A percentile compares a stretch with the other conserved stretches of the same genome.
Evolutionary conservation across 2,797 vertebrate species (phyloP).

Genomic region (Scolopax bukidnonensis): DNA sequence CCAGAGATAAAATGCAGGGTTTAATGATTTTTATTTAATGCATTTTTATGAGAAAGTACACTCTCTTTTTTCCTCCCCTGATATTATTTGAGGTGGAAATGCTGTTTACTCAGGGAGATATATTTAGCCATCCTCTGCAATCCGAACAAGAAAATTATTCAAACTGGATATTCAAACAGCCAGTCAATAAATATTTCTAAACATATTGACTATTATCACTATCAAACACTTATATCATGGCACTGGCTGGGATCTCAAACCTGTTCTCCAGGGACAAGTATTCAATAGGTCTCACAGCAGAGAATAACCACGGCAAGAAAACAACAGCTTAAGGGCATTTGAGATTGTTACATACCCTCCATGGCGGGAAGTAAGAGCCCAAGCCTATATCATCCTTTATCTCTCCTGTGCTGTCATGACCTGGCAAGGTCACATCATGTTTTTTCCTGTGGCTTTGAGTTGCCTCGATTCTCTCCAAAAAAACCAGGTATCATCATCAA

Average conservation of each 20-base stretch:
- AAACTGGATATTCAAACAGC: constrained; percentile 14
- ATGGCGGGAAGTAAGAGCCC: background rate
- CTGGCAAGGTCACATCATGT: background rate
- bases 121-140: constrained; percentile 42
- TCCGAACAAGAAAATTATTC: constrained; percentile 15
- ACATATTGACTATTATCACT: background rate
- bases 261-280: background rate
- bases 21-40: constrained; percentile 78
- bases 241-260: background rate
- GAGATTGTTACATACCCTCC: background rate
- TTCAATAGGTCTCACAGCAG: background rate
- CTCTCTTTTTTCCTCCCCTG: constrained; percentile 9
- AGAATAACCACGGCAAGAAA: background rate
- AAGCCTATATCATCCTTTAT: background rate
- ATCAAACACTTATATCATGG: background rate
- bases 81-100: constrained; percentile 59
- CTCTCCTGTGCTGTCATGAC: background rate
- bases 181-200: constrained; percentile 29
- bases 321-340: background rate
- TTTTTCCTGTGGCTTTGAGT: background rate
- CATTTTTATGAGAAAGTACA: constrained; percentile 74
- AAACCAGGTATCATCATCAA: background rate
- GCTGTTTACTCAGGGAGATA: constrained; percentile 52
- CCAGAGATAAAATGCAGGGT: constrained; percentile 73
- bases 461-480: background rate